Evolutionary conservation across 2,113 vertebrate species (phyloP), one percentile per base, ranked within the genome.

Genomic region (Bubo blakistoni): DNA sequence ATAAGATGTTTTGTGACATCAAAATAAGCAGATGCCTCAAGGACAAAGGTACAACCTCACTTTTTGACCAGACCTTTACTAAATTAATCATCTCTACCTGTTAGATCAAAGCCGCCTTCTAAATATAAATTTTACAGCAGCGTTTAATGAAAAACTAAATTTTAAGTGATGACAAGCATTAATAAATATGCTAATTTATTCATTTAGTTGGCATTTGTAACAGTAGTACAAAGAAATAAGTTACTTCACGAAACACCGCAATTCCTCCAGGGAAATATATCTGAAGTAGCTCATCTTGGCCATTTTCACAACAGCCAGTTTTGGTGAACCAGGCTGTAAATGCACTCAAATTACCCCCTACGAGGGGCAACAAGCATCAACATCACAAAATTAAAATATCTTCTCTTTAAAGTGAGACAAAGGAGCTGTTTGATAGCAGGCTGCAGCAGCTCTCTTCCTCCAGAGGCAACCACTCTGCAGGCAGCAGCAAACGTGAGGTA

Each of bases 161-260:
- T 90, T 96, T 72, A 94, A 90, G 59, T 73, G 69, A 93, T 85
- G 91, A 89, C 88, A 96, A 70, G 65, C 70, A 89, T 40, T 72
- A 84, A 86, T 80, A 80, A 92, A 80, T 72, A 93, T 58, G 88
- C 81, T 78, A 94, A 95, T 82, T 84, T 88, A 61, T 67, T 79
- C 81, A 42, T 55, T 61, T 58, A 72, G 76, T 52, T 78, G 71
- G 73, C 70, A 94, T 24, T 61, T 90, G 30, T 65, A 81, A 87
- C 57, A 71, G 49, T 78, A 92, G 62, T n/a, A 86, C 3, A 51
- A 95, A 96, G 72, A 71, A 79, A 11, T 27, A 24, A 36, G 78
- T 74, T 84, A 47, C 79, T 89, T 84, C 62, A 40, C 11, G 4
- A 66, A 91, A 79, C 30, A 13, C 59, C 52, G 51, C 7, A 18